These are phyloP conservation scores for Podarcis cretensis DNA, from an alignment of 2,113 vertebrate genomes.

Conservation along the genomic window DNA sequence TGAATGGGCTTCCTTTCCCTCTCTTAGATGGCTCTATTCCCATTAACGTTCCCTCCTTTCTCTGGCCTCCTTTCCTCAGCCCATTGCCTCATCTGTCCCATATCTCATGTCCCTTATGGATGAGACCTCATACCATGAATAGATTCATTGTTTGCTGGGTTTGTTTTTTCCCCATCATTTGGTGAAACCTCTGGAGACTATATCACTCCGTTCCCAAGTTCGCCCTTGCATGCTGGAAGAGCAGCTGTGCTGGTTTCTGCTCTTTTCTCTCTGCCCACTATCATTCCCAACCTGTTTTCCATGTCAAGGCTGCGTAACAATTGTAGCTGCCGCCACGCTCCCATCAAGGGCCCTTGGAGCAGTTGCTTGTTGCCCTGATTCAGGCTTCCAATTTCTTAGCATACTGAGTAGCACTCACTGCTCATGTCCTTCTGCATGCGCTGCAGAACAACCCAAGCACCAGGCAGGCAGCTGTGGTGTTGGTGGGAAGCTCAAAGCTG, in stretches of 20 bases:
- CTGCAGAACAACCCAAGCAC: not conserved
- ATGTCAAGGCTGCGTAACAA: not conserved
- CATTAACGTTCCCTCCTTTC: not conserved
- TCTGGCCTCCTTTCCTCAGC: not conserved
- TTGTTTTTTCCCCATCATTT: not conserved
- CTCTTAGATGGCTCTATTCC: not conserved
- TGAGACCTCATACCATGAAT: not conserved
- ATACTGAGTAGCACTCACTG: not conserved
- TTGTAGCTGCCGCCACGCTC: not conserved
- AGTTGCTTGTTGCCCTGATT: not conserved
- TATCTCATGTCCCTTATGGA: not conserved
- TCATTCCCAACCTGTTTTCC: not conserved
- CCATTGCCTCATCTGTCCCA: not conserved
- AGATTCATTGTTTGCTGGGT: not conserved
- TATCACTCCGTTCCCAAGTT: not conserved
- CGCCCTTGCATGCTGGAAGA: not conserved
- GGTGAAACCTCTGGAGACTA: not conserved
- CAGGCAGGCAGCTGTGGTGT: not conserved
- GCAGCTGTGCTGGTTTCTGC: not conserved
- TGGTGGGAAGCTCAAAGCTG: not conserved
- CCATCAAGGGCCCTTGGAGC: not conserved
- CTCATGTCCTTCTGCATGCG: not conserved
- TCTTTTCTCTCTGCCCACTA: not conserved
- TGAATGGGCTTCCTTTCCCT: not conserved
- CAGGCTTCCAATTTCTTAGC: not conserved